Evolutionary conservation across 2,797 vertebrate genomes (phyloP), one percentile per base, ranked within the genome.

Genomic region (Helostoma temminkii): DNA sequence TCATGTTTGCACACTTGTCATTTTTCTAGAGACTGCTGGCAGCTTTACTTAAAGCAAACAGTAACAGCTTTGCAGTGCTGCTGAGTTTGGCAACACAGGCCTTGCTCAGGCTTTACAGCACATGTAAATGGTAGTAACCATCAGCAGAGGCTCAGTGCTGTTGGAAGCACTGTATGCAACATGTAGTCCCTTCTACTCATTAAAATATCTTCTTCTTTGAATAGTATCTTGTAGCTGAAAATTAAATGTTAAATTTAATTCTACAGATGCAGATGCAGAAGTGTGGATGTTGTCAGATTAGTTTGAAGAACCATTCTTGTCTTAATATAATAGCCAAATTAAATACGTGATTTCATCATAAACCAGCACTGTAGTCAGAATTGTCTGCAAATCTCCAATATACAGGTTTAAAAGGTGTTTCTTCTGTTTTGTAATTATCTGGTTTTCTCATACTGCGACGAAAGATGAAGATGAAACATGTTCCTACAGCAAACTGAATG

Each of bases 1-100:
- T 66, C 78, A 71, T 67, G 76, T 86, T 84, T 87, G 76, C 76
- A 73, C 68, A 74, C 65, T 78, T 65, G 61, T 54, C 54, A 50
- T 59, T 82, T 71, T 70, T 28, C 16, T 42, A 59, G 21, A 70
- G 47, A 25, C 62, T 47, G 62, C 78, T 86, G 83, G 77, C 82
- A 81, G 75, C 78, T 55, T 69, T 55, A 25, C 47, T 68, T 36
- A 37, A 43, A 68, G 74, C 83, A 74, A 58, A 50, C 70, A 73
- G 57, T 43, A 50, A 74, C 54, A 61, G 25, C 66, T 78, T 66
- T 68, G 63, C 58, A 47, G 48, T 24, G 57, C 22, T 22, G 21
- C 56, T 63, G 53, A 53, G 73, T 76, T 78, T 45, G 63, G 45
- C 55, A 41, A 34, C 25, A 34, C 46, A 54, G 37, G 34, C n/a